phyloP scores from a whole-genome alignment of 2,797 vertebrate species.

The Acipenser oxyrinchus region DNA sequence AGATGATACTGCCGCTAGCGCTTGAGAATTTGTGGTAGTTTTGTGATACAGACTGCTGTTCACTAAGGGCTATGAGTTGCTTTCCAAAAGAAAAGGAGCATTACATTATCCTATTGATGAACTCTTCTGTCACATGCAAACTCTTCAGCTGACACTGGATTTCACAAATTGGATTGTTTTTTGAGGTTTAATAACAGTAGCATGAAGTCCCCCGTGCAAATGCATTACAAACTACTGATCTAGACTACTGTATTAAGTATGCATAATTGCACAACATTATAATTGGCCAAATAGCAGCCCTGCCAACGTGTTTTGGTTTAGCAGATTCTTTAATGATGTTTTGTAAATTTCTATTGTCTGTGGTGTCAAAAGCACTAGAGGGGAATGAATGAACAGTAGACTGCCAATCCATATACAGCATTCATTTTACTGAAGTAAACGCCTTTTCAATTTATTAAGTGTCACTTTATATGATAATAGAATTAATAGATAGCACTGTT shows the following conservation, averaged over 20 bases:
- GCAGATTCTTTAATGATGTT: constrained; percentile 9
- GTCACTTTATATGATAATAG: too few species aligned
- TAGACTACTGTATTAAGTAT: background rate
- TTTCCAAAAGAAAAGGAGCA: too few species aligned
- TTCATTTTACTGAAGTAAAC: too few species aligned
- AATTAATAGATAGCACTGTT: too few species aligned
- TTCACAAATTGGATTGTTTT: constrained; percentile 12
- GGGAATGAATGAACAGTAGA: too few species aligned
- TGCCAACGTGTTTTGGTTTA: constrained; percentile 11
- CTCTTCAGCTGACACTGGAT: constrained; percentile 25
- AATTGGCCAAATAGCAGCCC: constrained; percentile 11
- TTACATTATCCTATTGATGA: constrained; percentile 17
- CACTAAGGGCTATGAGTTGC: too few species aligned
- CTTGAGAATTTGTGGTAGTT: too few species aligned
- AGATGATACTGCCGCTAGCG: too few species aligned
- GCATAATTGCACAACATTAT: constrained; percentile 7
- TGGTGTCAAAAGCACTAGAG: background rate
- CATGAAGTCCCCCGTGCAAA: background rate
- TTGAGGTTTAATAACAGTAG: background rate
- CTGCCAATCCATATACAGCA: too few species aligned
- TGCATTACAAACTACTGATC: background rate
- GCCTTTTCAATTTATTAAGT: too few species aligned
- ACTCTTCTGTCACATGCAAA: constrained; percentile 34
- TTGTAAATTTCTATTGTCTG: background rate
- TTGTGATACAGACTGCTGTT: too few species aligned